These are phyloP conservation scores for Mellivora capensis DNA, from an alignment of 2,113 vertebrate species.

Conservation along the genomic window DNA sequence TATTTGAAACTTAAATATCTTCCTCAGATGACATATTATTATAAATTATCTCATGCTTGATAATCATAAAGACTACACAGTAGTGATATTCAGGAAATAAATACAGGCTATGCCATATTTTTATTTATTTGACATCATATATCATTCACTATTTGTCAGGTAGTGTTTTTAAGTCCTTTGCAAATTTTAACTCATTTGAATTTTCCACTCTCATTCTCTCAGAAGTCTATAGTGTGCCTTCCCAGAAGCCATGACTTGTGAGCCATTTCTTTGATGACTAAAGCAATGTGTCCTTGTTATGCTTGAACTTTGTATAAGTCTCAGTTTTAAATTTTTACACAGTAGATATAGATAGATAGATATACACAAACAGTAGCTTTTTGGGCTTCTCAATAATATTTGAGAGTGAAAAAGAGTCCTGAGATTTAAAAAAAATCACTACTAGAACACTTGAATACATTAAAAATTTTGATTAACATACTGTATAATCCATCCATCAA, in stretches of 20 bases:
- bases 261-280: neutral
- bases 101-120: neutral
- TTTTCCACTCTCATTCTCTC: neutral
- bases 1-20: neutral
- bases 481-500: neutral
- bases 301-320: neutral
- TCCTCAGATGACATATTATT: neutral
- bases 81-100: neutral
- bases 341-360: neutral
- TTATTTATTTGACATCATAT: neutral
- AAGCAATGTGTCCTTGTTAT: neutral
- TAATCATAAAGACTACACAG: slow-evolving; percentile 2
- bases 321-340: neutral
- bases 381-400: neutral
- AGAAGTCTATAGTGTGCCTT: neutral
- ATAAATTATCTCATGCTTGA: neutral
- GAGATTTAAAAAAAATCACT: neutral
- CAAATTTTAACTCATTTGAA: neutral
- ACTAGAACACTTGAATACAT: neutral
- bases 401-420: neutral
- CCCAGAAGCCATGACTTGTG: neutral
- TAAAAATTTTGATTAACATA: neutral
- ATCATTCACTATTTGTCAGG: neutral
- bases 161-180: neutral
- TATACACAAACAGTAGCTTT: neutral